Conservation (phyloP, 2,888 invertebrate genomes). For the Trachelus troglodyta region DNA sequence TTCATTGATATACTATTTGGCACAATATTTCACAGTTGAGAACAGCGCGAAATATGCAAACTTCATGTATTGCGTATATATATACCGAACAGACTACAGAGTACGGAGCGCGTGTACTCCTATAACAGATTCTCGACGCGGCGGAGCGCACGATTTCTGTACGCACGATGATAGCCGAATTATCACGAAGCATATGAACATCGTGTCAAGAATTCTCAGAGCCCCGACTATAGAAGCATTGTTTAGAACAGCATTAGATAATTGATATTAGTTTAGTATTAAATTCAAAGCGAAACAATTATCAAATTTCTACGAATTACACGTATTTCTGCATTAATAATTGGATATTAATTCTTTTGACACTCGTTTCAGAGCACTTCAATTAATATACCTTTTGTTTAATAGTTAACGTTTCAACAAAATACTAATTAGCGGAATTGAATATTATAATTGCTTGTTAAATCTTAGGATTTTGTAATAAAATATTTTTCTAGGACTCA, state of each 20-base stretch:
- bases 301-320: neutral
- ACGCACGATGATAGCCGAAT: slow-evolving; percentile 34
- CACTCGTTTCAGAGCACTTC: neutral
- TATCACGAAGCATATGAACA: slow-evolving; percentile 23
- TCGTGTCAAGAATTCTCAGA: neutral
- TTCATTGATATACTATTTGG: neutral
- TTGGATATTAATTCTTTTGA: neutral
- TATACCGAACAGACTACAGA: neutral
- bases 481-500: neutral
- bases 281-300: neutral
- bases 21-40: neutral
- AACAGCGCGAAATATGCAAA: neutral
- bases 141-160: slow-evolving; percentile 24
- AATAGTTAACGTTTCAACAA: neutral
- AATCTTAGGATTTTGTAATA: neutral
- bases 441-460: neutral
- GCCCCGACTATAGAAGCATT: neutral
- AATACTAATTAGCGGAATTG: neutral
- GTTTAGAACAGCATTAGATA: neutral
- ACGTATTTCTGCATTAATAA: neutral
- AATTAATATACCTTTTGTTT: neutral
- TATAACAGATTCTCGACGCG: neutral
- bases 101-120: neutral
- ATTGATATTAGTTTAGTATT: neutral
- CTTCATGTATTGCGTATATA: neutral